These are phyloP conservation scores for Saccopteryx bilineata DNA, from an alignment of 2,113 vertebrate species.

Conservation along the genomic window DNA sequence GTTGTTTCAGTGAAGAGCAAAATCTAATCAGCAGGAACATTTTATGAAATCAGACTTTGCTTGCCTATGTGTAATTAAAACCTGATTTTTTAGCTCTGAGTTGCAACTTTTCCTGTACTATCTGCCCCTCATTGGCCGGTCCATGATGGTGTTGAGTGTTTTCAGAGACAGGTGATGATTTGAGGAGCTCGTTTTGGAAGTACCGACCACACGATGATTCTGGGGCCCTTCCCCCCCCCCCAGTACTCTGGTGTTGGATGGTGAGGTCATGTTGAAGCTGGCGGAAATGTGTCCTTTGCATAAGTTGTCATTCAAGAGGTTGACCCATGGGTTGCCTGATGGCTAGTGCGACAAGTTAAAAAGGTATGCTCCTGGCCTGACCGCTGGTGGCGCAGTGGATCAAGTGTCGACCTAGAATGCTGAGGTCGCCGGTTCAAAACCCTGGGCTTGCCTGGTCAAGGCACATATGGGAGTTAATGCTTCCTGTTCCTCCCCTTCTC, in stretches of 20 bases:
- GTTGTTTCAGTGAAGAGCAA: conserved; percentile 6
- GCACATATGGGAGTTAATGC: too few relatives aligned
- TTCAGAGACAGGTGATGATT: neutral
- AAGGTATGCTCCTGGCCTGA: neutral
- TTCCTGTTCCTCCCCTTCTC: too few relatives aligned
- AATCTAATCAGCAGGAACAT: conserved; percentile 51
- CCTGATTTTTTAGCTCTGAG: neutral
- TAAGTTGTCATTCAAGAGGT: neutral
- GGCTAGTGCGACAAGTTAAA: neutral
- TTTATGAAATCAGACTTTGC: neutral
- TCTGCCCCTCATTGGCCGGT: accelerated
- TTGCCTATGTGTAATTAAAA: neutral
- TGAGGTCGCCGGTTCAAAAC: too few relatives aligned
- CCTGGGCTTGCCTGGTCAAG: too few relatives aligned
- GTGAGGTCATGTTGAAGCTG: too few relatives aligned
- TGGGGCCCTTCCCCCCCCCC: too few relatives aligned
- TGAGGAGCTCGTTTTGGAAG: neutral
- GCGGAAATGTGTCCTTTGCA: neutral
- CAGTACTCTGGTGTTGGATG: neutral
- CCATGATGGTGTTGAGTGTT: neutral
- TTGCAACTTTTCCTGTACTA: too few relatives aligned
- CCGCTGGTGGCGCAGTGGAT: too few relatives aligned
- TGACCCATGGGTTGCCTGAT: neutral
- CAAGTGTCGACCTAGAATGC: too few relatives aligned
- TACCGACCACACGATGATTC: accelerated